phyloP scores from a whole-genome alignment of 2,888 invertebrate genomes.

The Iphiclides podalirius region DNA sequence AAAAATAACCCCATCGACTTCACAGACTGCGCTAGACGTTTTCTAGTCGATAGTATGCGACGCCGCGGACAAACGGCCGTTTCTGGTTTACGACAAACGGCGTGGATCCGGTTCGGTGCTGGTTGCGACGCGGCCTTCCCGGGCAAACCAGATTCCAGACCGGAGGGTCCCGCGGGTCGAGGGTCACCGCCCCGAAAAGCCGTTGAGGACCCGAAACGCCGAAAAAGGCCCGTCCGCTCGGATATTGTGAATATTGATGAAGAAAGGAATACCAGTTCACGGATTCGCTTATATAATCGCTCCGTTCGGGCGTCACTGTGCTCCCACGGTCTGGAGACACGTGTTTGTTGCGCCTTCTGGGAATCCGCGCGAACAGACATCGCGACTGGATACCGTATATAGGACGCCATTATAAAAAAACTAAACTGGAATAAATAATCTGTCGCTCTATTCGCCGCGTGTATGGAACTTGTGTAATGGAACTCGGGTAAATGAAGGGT shows the following conservation, averaged over 20 bases:
- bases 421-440: too few species aligned
- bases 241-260: constrained; percentile 80
- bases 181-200: constrained; percentile 72
- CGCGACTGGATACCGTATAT: too few species aligned
- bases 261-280: constrained; percentile 75
- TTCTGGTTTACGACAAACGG: too few species aligned
- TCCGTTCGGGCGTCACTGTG: constrained; percentile 62
- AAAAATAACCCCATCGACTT: too few species aligned
- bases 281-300: constrained; percentile 51
- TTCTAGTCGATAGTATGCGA: background rate
- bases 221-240: constrained; percentile 75
- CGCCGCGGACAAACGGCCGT: constrained; percentile 14
- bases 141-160: constrained; percentile 70
- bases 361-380: constrained; percentile 35
- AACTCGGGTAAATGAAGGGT: background rate
- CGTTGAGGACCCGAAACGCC: constrained; percentile 67
- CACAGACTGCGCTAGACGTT: too few species aligned
- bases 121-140: constrained; percentile 46
- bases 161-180: constrained; percentile 46
- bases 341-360: constrained; percentile 54
- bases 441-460: too few species aligned
- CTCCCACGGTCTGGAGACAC: constrained; percentile 72
- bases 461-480: too few species aligned
- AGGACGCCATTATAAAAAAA: too few species aligned
- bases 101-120: constrained; percentile 56